Percentiles rank a stretch among this genome's conserved stretches.
Conservation (phyloP, 1,140 invertebrate species). For the Neodiprion fabricii region DNA sequence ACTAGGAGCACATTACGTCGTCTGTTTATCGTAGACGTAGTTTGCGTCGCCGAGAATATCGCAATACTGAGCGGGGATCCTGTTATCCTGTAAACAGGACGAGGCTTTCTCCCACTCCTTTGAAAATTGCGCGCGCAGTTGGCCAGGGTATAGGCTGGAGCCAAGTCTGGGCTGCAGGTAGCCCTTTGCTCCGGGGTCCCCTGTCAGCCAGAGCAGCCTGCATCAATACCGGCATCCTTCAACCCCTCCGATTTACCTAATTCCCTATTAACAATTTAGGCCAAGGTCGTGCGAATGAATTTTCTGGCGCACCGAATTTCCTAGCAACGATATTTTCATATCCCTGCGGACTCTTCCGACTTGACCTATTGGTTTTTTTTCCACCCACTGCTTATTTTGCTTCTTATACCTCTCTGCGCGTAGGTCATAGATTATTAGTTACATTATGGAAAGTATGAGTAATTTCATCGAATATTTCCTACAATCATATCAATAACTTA, state of each 20-base stretch:
- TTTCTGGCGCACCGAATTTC: neutral
- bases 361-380: no score
- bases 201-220: constrained; percentile 45
- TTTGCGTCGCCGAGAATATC: constrained; percentile 27
- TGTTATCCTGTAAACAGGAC: constrained; percentile 47
- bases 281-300: constrained; percentile 37
- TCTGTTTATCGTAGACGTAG: neutral
- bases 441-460: no score
- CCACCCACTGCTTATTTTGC: no score
- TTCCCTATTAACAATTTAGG: constrained; percentile 49
- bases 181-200: constrained; percentile 39
- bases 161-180: constrained; percentile 58
- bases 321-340: no score
- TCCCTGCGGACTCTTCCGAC: no score
- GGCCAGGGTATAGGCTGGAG: constrained; percentile 46
- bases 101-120: constrained; percentile 11
- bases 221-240: constrained; percentile 40
- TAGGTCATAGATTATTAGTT: no score
- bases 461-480: no score
- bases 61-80: constrained; percentile 37
- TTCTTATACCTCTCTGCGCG: no score
- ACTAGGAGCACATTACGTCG: constrained; percentile 12
- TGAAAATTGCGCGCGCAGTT: constrained; percentile 26
- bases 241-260: constrained; percentile 46
- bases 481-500: no score